phyloP scores from a whole-genome alignment of 2,888 invertebrate genomes.

The Tricholauxania praeusta region DNA sequence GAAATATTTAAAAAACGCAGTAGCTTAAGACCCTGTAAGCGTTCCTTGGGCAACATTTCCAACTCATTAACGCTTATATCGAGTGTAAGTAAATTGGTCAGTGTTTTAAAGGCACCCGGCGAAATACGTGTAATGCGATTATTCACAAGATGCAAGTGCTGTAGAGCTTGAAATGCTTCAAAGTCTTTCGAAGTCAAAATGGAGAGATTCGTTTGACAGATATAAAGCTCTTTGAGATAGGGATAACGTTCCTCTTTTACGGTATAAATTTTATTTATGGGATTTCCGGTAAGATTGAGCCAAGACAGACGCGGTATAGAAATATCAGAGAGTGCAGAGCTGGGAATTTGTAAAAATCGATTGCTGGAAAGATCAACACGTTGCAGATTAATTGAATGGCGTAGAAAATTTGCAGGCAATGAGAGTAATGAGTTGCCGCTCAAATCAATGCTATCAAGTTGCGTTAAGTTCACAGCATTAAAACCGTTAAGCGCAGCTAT shows the following conservation, averaged over 20 bases:
- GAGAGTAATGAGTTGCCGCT: conserved; percentile 81
- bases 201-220: conserved; percentile 83
- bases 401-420: conserved; percentile 84
- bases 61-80: conserved; percentile 87
- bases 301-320: conserved; percentile 79
- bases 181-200: conserved; percentile 88
- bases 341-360: conserved; percentile 82
- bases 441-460: conserved; percentile 79
- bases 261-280: conserved; percentile 78
- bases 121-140: conserved; percentile 84
- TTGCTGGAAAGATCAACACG: conserved; percentile 84
- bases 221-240: conserved; percentile 84
- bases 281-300: conserved; percentile 87
- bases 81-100: conserved; percentile 81
- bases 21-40: conserved; percentile 82
- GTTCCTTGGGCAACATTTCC: conserved; percentile 85
- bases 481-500: conserved; percentile 83
- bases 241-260: conserved; percentile 81
- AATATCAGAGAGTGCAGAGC: conserved; percentile 78
- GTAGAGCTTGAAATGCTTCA: conserved; percentile 82
- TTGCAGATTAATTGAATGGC: conserved; percentile 77
- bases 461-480: conserved; percentile 80
- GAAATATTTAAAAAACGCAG: conserved; percentile 84
- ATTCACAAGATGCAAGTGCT: conserved; percentile 79
- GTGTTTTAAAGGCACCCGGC: conserved; percentile 84